Percentiles rank a stretch among this genome's conserved stretches.
Evolutionary conservation across 2,888 invertebrate genomes (phyloP).

Genomic region (Leucophenga montana): DNA sequence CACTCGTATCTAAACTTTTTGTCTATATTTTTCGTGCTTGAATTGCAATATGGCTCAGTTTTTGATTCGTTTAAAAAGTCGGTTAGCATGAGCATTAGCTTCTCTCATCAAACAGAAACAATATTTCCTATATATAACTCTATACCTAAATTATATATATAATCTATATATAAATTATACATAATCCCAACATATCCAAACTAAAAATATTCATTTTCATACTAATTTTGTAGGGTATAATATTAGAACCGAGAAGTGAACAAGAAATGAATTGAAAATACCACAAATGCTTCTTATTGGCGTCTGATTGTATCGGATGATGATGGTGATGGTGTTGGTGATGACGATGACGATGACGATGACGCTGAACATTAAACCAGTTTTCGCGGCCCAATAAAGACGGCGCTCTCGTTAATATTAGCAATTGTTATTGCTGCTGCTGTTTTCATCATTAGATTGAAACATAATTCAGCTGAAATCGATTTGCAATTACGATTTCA

Average conservation of each 20-base stretch:
- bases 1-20: too few species aligned
- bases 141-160: too few species aligned
- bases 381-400: slow-evolving; percentile 60
- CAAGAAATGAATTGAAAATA: slow-evolving; percentile 5
- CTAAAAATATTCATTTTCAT: too few species aligned
- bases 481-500: slow-evolving; percentile 66
- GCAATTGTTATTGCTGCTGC: not conserved
- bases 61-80: too few species aligned
- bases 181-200: too few species aligned
- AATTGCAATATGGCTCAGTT: too few species aligned
- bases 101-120: too few species aligned
- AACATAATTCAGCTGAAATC: slow-evolving; percentile 47
- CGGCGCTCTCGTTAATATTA: slow-evolving; percentile 20
- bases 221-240: too few species aligned
- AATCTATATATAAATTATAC: too few species aligned
- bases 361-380: slow-evolving; percentile 43
- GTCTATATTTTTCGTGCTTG: too few species aligned
- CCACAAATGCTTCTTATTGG: not conserved
- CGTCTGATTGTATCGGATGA: not conserved
- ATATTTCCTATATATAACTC: too few species aligned
- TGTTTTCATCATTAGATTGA: slow-evolving; percentile 19
- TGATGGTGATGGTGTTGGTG: slow-evolving; percentile 2
- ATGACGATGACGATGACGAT: not conserved
- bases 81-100: too few species aligned
- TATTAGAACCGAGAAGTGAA: not conserved